A percentile compares a stretch with the other conserved stretches of the same genome.
Conservation (phyloP, 2,888 invertebrate species). For the Phlogophora meticulosa region DNA sequence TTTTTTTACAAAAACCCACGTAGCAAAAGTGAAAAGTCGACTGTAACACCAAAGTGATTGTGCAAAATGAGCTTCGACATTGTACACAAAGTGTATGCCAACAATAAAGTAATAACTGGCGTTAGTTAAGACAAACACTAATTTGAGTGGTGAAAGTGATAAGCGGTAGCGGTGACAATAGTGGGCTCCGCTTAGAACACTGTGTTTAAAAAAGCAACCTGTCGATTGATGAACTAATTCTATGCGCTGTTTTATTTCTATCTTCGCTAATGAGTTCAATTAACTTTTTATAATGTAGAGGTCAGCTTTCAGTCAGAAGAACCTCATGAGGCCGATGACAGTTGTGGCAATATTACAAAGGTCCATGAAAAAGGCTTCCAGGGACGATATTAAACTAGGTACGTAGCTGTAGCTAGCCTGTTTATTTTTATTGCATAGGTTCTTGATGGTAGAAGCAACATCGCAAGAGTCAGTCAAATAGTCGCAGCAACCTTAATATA, state of each 20-base stretch:
- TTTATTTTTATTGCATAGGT: too few species aligned
- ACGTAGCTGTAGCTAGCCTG: too few species aligned
- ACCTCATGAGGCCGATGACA: too few species aligned
- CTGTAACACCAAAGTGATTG: slow-evolving; percentile 52
- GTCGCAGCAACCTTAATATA: too few species aligned
- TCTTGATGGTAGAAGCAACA: too few species aligned
- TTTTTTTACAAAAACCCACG: slow-evolving; percentile 21
- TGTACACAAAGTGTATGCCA: slow-evolving; percentile 78
- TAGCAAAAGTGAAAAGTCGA: slow-evolving; percentile 59
- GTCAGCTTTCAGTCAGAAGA: too few species aligned
- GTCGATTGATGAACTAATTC: neutral
- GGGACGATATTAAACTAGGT: too few species aligned
- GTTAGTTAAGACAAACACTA: slow-evolving; percentile 78
- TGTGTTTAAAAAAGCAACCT: neutral
- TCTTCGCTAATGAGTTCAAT: too few species aligned
- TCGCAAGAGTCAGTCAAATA: too few species aligned
- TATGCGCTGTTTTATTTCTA: neutral
- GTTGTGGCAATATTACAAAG: too few species aligned
- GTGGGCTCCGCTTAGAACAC: neutral
- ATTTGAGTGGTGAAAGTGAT: slow-evolving; percentile 66
- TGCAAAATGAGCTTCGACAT: slow-evolving; percentile 70
- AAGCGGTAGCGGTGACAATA: slow-evolving; percentile 63
- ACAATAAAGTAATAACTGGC: slow-evolving; percentile 83
- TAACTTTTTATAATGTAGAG: too few species aligned
- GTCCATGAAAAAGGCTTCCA: too few species aligned